A percentile compares a stretch with the other conserved stretches of the same genome.
Evolutionary conservation across 2,888 invertebrate genomes (phyloP).

Genomic region (Dynastes hyllus): DNA sequence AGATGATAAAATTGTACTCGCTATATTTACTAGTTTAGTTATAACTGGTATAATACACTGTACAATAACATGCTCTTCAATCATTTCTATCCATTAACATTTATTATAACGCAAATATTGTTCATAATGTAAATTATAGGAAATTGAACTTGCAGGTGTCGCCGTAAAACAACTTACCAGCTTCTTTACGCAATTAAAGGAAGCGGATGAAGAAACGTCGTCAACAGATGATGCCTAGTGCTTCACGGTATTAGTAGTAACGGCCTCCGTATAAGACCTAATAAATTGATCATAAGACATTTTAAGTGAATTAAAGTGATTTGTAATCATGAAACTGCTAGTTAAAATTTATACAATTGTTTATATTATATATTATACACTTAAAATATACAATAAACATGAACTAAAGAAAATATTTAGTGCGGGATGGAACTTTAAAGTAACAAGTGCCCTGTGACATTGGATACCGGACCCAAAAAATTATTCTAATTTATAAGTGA

Average conservation of each 20-base stretch:
- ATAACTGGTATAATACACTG: slow-evolving; percentile 48
- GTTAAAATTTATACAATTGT: slow-evolving; percentile 71
- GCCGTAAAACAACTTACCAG: slow-evolving; percentile 83
- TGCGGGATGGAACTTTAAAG: slow-evolving; percentile 59
- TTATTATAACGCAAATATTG: too few species aligned
- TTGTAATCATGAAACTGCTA: slow-evolving; percentile 61
- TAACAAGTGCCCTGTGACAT: slow-evolving; percentile 62
- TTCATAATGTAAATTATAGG: too few species aligned
- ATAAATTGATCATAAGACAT: slow-evolving; percentile 53
- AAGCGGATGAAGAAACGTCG: slow-evolving; percentile 76
- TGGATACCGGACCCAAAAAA: slow-evolving; percentile 62
- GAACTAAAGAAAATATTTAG: slow-evolving; percentile 60
- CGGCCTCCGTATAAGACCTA: slow-evolving; percentile 54
- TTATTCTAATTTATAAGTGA: slow-evolving; percentile 59
- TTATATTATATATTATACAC: slow-evolving; percentile 69
- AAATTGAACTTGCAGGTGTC: slow-evolving; percentile 73
- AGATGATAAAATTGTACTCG: slow-evolving; percentile 53
- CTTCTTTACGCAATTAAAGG: slow-evolving; percentile 81
- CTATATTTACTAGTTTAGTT: slow-evolving; percentile 52
- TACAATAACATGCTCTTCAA: neutral
- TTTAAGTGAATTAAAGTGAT: slow-evolving; percentile 62
- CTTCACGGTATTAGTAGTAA: slow-evolving; percentile 48
- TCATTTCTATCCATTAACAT: too few species aligned
- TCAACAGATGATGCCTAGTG: slow-evolving; percentile 62
- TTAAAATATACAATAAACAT: slow-evolving; percentile 64